Conservation (phyloP, 2,113 vertebrate genomes). For the Hiodon alosoides region DNA sequence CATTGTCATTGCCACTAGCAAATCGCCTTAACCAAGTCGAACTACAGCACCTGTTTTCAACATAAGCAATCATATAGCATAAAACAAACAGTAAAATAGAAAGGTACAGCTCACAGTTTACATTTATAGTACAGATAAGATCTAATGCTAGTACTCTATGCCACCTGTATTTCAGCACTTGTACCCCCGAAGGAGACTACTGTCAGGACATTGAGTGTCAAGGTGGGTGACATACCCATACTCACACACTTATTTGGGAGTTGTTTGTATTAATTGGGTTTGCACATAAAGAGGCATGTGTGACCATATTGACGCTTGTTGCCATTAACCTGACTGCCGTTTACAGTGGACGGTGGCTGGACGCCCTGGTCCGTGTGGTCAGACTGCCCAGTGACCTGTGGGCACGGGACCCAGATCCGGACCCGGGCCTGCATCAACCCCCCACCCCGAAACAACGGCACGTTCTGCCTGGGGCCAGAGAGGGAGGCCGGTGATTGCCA, state of each 20-base stretch:
- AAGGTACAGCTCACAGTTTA: neutral
- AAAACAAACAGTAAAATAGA: neutral
- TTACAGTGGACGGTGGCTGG: constrained; percentile 70
- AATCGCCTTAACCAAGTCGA: neutral
- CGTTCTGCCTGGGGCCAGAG: constrained; percentile 59
- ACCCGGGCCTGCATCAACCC: constrained; percentile 69
- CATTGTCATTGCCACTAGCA: neutral
- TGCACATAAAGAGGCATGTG: no score
- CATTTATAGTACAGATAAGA: no score
- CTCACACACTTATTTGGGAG: neutral
- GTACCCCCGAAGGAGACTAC: constrained; percentile 76
- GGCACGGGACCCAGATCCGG: constrained; percentile 58
- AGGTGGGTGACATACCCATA: constrained; percentile 55
- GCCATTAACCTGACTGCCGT: neutral
- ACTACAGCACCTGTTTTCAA: neutral
- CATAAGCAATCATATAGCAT: neutral
- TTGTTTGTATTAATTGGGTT: no score
- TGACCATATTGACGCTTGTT: no score
- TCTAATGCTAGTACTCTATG: neutral
- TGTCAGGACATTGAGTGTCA: constrained; percentile 69
- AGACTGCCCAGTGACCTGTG: constrained; percentile 73
- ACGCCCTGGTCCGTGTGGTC: constrained; percentile 82
- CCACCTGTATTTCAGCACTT: constrained; percentile 59
- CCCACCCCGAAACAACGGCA: constrained; percentile 56
- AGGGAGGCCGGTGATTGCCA: constrained; percentile 60